Percentiles rank a stretch among this genome's conserved stretches.
Conservation (phyloP, 35 echinoderm and acorn worm genomes). For the Strongylocentrotus purpuratus region DNA sequence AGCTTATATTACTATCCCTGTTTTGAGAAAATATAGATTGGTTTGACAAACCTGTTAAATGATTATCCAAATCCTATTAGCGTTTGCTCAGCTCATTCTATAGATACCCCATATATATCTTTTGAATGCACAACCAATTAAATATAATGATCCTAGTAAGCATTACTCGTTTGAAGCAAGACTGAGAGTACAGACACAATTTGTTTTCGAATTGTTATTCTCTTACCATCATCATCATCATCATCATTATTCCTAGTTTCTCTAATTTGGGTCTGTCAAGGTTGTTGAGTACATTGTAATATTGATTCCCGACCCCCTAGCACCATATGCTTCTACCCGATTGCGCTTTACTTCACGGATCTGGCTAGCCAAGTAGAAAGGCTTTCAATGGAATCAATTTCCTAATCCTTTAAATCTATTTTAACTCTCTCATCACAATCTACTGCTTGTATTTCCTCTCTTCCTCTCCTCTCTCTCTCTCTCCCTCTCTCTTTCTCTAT, state of each 20-base stretch:
- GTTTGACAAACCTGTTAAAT: no score
- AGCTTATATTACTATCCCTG: no score
- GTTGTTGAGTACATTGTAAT: not conserved
- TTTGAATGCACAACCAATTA: no score
- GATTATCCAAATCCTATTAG: no score
- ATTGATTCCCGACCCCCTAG: not conserved
- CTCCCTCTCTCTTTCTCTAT: not conserved
- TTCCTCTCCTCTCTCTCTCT: not conserved
- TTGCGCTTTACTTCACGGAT: not conserved
- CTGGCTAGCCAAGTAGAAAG: not conserved
- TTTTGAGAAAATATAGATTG: no score
- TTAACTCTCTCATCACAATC: not conserved
- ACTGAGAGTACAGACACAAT: not conserved
- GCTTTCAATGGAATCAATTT: not conserved
- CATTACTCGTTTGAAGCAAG: no score
- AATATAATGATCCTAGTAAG: no score
- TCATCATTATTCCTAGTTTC: not conserved
- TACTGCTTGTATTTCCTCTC: not conserved
- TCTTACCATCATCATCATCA: not conserved
- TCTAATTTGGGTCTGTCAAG: not conserved
- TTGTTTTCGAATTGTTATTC: not conserved
- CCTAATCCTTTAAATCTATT: not conserved
- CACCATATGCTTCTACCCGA: not conserved
- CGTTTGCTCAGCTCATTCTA: no score
- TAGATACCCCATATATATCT: no score